Percentiles rank a stretch among this genome's conserved stretches.
phyloP scores from a whole-genome alignment of 2,113 vertebrate genomes.

The Pampusana beccarii region DNA sequence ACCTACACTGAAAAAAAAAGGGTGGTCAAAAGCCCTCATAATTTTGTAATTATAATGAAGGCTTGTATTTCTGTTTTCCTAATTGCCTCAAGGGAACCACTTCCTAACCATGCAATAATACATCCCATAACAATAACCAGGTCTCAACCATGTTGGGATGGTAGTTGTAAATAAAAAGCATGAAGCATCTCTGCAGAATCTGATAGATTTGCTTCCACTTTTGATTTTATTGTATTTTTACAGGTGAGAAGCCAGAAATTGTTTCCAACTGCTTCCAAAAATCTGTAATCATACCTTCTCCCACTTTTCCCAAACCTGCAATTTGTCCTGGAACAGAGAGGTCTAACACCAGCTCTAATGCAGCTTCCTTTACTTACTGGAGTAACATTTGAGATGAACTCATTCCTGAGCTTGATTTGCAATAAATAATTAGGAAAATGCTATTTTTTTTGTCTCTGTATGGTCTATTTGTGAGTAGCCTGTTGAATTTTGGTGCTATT shows the following conservation, averaged over 20 bases:
- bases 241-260: not conserved
- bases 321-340: not conserved
- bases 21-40: not conserved
- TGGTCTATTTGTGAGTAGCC: not conserved
- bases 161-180: not conserved
- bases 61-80: not conserved
- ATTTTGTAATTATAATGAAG: not conserved
- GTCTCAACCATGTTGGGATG: not conserved
- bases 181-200: not conserved
- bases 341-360: not conserved
- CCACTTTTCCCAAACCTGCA: not conserved
- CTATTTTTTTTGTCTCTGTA: not conserved
- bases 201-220: not conserved
- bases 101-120: not conserved
- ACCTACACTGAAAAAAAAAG: not conserved
- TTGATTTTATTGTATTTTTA: not conserved
- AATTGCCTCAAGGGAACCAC: not conserved
- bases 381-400: not conserved
- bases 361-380: not conserved
- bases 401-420: not conserved
- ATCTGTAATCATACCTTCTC: not conserved
- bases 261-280: not conserved
- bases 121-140: not conserved
- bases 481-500: not conserved
- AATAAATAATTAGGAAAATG: not conserved